These are phyloP conservation scores for Urocyon cinereoargenteus DNA, from an alignment of 2,797 vertebrate species.

Conservation along the genomic window DNA sequence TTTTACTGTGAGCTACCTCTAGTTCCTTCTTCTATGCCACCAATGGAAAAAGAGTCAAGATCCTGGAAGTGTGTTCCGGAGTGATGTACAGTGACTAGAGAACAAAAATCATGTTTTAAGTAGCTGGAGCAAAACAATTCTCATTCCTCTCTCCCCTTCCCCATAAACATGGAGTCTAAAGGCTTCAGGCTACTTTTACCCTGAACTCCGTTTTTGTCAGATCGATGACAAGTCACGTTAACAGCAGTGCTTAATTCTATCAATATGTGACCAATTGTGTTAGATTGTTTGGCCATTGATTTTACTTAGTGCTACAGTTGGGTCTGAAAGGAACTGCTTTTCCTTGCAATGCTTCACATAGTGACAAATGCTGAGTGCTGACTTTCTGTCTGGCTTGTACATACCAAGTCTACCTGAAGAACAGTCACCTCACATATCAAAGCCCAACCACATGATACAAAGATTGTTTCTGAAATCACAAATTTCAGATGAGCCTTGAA, in stretches of 20 bases:
- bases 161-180: conserved; percentile 82
- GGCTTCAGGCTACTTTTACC: conserved; percentile 87
- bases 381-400: conserved; percentile 61
- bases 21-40: background rate
- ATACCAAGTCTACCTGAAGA: conserved; percentile 2
- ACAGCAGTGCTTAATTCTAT: conserved; percentile 96
- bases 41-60: conserved; percentile 30
- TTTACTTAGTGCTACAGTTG: conserved; percentile 92
- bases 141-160: conserved; percentile 17
- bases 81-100: conserved; percentile 58
- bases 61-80: conserved; percentile 67
- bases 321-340: conserved; percentile 89
- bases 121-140: conserved; percentile 82
- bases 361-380: conserved; percentile 83
- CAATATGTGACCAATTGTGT: conserved; percentile 96
- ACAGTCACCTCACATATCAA: conserved; percentile 53
- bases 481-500: conserved; percentile 67
- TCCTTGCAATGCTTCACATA: conserved; percentile 83
- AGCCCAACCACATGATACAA: conserved; percentile 55
- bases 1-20: rapidly evolving
- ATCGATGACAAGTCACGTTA: conserved; percentile 94
- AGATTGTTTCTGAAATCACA: conserved; percentile 60
- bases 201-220: conserved; percentile 86
- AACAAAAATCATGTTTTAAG: conserved; percentile 78
- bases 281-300: conserved; percentile 96